Conservation (phyloP, 2,888 invertebrate genomes). For the Corbicula japonica region DNA sequence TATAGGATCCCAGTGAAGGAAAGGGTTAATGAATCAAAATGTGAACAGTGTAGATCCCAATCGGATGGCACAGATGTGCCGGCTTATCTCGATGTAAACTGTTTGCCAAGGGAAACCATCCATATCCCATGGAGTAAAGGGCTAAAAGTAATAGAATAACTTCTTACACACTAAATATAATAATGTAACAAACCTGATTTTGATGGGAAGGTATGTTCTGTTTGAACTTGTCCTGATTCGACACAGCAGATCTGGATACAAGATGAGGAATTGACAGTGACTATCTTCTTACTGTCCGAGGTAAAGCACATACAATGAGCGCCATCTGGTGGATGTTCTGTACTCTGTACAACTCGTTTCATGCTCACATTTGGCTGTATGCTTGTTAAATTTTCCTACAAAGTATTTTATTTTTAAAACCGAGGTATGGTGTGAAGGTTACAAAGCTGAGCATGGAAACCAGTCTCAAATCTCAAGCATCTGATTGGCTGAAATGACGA, state of each 20-base stretch:
- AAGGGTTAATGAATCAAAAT: too few species aligned
- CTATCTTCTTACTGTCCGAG: constrained; percentile 63
- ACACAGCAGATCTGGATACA: constrained; percentile 73
- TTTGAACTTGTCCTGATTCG: constrained; percentile 50
- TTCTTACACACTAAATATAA: not conserved
- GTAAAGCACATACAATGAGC: constrained; percentile 79
- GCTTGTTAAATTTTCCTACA: constrained; percentile 55
- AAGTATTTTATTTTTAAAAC: not conserved
- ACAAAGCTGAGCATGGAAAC: too few species aligned
- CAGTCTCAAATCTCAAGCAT: too few species aligned
- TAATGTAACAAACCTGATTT: constrained; percentile 43
- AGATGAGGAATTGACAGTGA: constrained; percentile 73
- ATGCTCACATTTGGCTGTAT: constrained; percentile 60
- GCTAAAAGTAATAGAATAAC: too few species aligned
- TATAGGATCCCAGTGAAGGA: not conserved
- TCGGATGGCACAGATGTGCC: too few species aligned
- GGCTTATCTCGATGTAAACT: too few species aligned
- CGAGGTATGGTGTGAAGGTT: too few species aligned
- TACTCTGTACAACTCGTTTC: constrained; percentile 32
- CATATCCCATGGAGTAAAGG: too few species aligned
- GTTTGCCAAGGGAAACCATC: too few species aligned
- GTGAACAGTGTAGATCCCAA: too few species aligned
- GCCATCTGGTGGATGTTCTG: constrained; percentile 55
- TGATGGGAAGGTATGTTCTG: constrained; percentile 61
- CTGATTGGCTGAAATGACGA: too few species aligned